Percentiles rank a stretch among this genome's conserved stretches.
phyloP scores from a whole-genome alignment of 2,888 invertebrate species.

The Apamea monoglypha region DNA sequence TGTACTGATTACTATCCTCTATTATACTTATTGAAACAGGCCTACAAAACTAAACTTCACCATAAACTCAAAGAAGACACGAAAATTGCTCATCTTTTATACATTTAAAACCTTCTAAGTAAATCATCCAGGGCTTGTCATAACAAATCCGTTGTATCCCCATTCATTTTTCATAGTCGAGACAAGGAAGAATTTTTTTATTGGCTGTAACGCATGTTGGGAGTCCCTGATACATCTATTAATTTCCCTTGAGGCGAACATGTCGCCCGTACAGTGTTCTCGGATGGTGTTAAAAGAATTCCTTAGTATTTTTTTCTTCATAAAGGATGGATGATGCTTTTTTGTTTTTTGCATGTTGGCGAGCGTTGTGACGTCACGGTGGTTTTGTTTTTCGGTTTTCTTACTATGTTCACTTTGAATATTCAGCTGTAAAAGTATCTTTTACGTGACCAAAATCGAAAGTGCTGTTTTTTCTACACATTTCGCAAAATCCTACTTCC shows the following conservation, averaged over 20 bases:
- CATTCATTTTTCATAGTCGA: constrained; percentile 66
- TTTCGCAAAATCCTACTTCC: too few species aligned
- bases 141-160: constrained; percentile 43
- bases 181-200: constrained; percentile 64
- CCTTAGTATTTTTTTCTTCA: constrained; percentile 25
- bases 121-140: constrained; percentile 43
- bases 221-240: constrained; percentile 67
- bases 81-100: not conserved
- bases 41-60: not conserved
- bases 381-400: not conserved
- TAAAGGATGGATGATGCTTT: constrained; percentile 29
- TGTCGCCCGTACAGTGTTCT: constrained; percentile 52
- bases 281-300: constrained; percentile 57
- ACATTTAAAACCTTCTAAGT: constrained; percentile 17
- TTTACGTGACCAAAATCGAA: not conserved
- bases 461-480: not conserved
- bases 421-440: not conserved
- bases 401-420: not conserved
- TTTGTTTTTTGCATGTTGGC: constrained; percentile 14
- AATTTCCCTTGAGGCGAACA: constrained; percentile 71
- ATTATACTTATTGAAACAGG: not conserved
- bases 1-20: not conserved
- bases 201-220: constrained; percentile 65
- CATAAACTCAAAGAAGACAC: not conserved
- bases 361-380: not conserved